Evolutionary conservation across 2,113 vertebrate genomes (phyloP), one percentile per base, ranked within the genome.

Genomic region (Psilopsiagon aymara): DNA sequence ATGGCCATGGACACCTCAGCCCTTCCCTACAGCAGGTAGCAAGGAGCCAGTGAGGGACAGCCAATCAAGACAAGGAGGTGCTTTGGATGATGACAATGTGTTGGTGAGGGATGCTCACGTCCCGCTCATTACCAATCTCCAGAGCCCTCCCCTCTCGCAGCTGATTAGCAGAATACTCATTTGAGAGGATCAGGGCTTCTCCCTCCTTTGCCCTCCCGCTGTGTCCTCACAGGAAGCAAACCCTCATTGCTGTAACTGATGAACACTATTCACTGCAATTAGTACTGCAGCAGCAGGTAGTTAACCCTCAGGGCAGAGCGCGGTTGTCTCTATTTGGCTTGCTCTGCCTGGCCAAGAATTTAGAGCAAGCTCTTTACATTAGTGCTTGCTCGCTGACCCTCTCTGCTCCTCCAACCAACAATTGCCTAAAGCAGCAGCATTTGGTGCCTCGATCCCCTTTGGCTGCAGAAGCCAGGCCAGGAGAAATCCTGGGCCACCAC

Each of bases 231-330:
- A 55, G 93, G 66, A 73, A 46, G 64, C 18, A 63, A 88, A 67
- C n/a, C 63, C 49, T 71, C 85, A 87, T 73, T 85, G 90, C 77
- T 81, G 3, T 91, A 96, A 93, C 33, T 91, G 96, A 93, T 89
- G 91, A 95, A 66, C 95, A 85, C 69, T 75, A 71, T 75, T 94
- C 82, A 49, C 49, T 83, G 92, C 96, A 96, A 96, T 97, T 92
- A 96, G 95, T 51, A 86, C 91, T 95, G 77, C 85, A 69, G 93
- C 94, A 93, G 96, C 94, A 96, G 92, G 94, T 53, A 91, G 89
- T 94, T 96, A 96, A 97, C 94, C 96, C 94, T 39, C 59, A 13
- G 91, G 95, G 92, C 94, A 95, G 79, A 87, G 67, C 67, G 0
- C 17, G 43, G 53, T 62, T 91, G 69, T 88, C 80, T 95, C 71